Base-by-base conservation (phyloP, 1,140 invertebrate genomes). In the Cardiocondyla obscurior region DNA sequence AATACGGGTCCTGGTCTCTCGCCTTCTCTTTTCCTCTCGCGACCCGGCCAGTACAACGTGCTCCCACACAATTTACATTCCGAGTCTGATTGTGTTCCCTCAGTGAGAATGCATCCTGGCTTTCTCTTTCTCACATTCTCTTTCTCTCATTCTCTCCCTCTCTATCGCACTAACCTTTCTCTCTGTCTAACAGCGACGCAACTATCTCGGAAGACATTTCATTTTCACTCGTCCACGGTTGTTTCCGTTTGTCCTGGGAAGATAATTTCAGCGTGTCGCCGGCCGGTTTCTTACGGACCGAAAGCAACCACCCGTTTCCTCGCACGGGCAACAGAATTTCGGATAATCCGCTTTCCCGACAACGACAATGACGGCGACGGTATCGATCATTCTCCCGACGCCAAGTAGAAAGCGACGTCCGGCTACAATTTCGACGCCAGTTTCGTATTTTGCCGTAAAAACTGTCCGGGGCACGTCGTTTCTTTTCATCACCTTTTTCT, bases 181-280 rank as follows among this genome's bases (percentile, higher is more conserved):
- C 77, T 89, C 85, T n/a, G 53, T 44, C 28, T 36, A 77, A 44
- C 79, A 81, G 69, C 84, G 85, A 82, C 85, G 87, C 86, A 90
- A 90, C 91, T 92, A 91, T 91, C 90, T 91, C 90, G 91, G 90
- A 92, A 92, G 91, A 92, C 92, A 89, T 92, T 90, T 92, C 90
- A 91, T 88, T 88, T 87, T 82, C 70, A 60, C 64, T 85, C 77
- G 74, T 87, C 64, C 82, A 82, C 70, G 53, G 58, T 83, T 79
- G 73, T 33, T 67, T 57, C 74, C 60, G 67, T 62, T 49, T 70
- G 64, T 73, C 53, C 77, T 46, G 5, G 51, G 67, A 39, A 67
- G 53, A 81, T 58, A 81, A 81, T 81, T 81, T 81, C 69, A 46
- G 65, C 51, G 55, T 67, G 57, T 19, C 12, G 51, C 51, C 36